Conservation (phyloP, 2,113 vertebrate species). For the Struthio camelus region DNA sequence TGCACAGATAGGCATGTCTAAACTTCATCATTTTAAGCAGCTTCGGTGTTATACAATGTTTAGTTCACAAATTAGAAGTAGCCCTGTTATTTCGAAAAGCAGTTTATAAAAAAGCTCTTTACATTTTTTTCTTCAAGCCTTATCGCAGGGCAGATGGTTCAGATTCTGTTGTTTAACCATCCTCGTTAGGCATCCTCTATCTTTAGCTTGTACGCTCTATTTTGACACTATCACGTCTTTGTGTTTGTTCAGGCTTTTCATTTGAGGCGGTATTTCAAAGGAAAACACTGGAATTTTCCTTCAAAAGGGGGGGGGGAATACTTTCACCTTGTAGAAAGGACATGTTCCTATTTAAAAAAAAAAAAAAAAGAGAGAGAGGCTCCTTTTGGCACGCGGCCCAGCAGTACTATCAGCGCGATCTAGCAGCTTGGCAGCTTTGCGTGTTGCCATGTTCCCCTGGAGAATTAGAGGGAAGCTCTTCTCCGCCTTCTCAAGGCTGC, state of each 20-base stretch:
- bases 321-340: conserved; percentile 75
- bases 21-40: conserved; percentile 56
- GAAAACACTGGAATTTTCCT: conserved; percentile 71
- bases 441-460: conserved; percentile 66
- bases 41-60: conserved; percentile 59
- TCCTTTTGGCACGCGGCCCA: conserved; percentile 64
- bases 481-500: conserved; percentile 40
- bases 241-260: conserved; percentile 71
- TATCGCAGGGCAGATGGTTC: conserved; percentile 55
- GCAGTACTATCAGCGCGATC: conserved; percentile 64
- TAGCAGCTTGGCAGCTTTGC: conserved; percentile 64
- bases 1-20: conserved; percentile 34
- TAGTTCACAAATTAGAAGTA: conserved; percentile 62
- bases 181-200: conserved; percentile 36
- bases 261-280: conserved; percentile 69
- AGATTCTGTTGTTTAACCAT: conserved; percentile 58
- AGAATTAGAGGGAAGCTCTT: conserved; percentile 66
- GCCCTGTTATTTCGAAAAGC: conserved; percentile 48
- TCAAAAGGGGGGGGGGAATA: conserved; percentile 55
- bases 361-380: conserved; percentile 1
- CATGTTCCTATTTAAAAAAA: conserved; percentile 43
- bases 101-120: conserved; percentile 49
- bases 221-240: conserved; percentile 59
- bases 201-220: conserved; percentile 51
- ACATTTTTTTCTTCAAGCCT: conserved; percentile 42